Evolutionary conservation across 30 jellyfish, hydroid and myxozoan species (phyloP).

Genomic region (Rhopilema esculentum): DNA sequence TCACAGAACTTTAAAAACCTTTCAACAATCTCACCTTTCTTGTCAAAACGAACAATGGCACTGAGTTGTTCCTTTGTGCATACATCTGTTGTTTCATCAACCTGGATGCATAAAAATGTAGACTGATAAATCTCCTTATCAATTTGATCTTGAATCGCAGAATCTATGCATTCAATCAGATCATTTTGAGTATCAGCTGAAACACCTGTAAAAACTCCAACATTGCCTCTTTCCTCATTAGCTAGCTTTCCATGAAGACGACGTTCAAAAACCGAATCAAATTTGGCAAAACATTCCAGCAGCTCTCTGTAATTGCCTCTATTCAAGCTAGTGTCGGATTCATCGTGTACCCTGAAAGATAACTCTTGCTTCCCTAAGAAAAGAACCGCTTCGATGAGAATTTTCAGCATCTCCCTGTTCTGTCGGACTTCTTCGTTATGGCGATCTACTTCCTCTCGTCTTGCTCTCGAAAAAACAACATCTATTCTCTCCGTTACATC

Average conservation of each 20-base stretch:
- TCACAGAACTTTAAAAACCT: too few relatives aligned
- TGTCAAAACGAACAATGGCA: too few relatives aligned
- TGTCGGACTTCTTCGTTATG: conserved; percentile 24
- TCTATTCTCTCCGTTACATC: conserved; percentile 27
- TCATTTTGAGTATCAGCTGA: conserved; percentile 34
- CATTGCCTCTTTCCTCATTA: conserved; percentile 25
- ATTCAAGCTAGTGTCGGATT: conserved; percentile 23
- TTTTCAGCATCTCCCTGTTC: conserved; percentile 19
- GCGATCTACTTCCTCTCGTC: conserved; percentile 45
- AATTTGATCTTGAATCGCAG: conserved; percentile 25
- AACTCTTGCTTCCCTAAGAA: conserved; percentile 37
- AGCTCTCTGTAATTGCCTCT: conserved; percentile 64
- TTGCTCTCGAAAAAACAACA: conserved; percentile 22
- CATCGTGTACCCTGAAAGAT: conserved; percentile 53
- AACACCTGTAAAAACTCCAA: conserved; percentile 46
- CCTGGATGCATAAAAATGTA: too few relatives aligned
- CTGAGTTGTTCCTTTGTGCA: too few relatives aligned
- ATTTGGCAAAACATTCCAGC: conserved; percentile 49
- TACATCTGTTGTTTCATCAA: too few relatives aligned
- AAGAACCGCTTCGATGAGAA: conserved; percentile 17
- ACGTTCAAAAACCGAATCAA: conserved; percentile 63
- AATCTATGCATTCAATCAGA: too few relatives aligned
- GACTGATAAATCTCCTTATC: conserved; percentile 6
- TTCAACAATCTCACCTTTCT: too few relatives aligned
- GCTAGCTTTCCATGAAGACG: conserved; percentile 40